phyloP scores from a whole-genome alignment of 1,140 invertebrate genomes.

The Bombus terrestris region DNA sequence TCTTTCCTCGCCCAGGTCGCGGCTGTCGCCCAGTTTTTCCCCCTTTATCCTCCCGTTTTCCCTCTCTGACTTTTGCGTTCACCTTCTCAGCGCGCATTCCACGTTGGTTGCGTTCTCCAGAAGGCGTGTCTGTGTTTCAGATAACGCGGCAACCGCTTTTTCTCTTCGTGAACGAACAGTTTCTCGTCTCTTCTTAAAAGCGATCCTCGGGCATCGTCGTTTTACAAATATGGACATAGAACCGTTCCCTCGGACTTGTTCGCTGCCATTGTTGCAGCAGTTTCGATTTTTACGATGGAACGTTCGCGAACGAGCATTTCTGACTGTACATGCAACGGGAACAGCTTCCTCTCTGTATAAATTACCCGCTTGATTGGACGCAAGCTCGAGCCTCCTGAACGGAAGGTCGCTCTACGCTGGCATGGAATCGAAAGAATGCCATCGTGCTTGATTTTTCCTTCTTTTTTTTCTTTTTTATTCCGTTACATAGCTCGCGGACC shows the following conservation, averaged over 20 bases:
- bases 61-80: slow-evolving; percentile 24
- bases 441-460: slow-evolving; percentile 2
- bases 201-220: background rate
- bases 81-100: slow-evolving; percentile 43
- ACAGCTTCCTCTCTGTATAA: slow-evolving; percentile 44
- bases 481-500: background rate
- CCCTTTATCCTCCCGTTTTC: slow-evolving; percentile 37
- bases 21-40: slow-evolving; percentile 40
- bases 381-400: slow-evolving; percentile 27
- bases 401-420: slow-evolving; percentile 38
- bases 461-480: background rate
- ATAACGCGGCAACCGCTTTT: slow-evolving; percentile 17
- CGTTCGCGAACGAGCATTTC: slow-evolving; percentile 3
- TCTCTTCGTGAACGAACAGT: background rate
- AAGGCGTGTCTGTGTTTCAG: slow-evolving; percentile 15
- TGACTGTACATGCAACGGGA: background rate
- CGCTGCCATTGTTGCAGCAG: background rate
- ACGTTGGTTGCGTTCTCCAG: slow-evolving; percentile 36
- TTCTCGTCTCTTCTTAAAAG: background rate
- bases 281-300: background rate
- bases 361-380: slow-evolving; percentile 45
- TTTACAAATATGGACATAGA: slow-evolving; percentile 2
- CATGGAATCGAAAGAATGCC: slow-evolving; percentile 13
- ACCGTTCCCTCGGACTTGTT: background rate
- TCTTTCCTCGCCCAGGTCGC: slow-evolving; percentile 30